Percentiles rank a stretch among this genome's conserved stretches.
Conservation (phyloP, 2,888 invertebrate genomes). For the Sinotaia quadrata region DNA sequence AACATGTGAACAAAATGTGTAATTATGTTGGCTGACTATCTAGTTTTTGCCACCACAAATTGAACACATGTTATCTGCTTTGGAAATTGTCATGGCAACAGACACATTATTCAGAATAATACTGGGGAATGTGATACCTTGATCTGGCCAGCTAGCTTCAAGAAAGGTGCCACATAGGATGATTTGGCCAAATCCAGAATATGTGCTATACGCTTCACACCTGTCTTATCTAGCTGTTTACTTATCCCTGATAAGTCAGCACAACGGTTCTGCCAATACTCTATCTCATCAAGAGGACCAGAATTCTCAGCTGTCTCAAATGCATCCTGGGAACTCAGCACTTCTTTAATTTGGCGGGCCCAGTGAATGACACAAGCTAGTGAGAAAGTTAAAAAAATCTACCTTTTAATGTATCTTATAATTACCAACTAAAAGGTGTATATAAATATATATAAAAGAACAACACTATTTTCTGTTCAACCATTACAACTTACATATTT, state of each 20-base stretch:
- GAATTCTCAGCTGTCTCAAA: slow-evolving; percentile 73
- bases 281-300: slow-evolving; percentile 73
- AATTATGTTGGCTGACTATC: too few relatives aligned
- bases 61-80: background rate
- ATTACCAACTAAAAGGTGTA: too few relatives aligned
- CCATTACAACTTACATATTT: too few relatives aligned
- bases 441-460: too few relatives aligned
- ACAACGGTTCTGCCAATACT: slow-evolving; percentile 73
- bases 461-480: too few relatives aligned
- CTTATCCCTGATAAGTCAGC: slow-evolving; percentile 72
- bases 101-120: too few relatives aligned
- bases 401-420: too few relatives aligned
- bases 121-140: too few relatives aligned
- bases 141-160: slow-evolving; percentile 71
- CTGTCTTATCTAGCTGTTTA: slow-evolving; percentile 71
- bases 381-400: too few relatives aligned
- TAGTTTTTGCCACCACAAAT: too few relatives aligned
- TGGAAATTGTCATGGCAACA: too few relatives aligned
- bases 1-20: too few relatives aligned
- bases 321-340: slow-evolving; percentile 84
- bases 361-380: slow-evolving; percentile 80
- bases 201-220: slow-evolving; percentile 70
- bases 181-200: slow-evolving; percentile 71
- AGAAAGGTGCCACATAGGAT: slow-evolving; percentile 71
- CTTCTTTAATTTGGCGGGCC: slow-evolving; percentile 88